Conservation (phyloP, 1,140 invertebrate species). For the Drosophila ogumai region DNA sequence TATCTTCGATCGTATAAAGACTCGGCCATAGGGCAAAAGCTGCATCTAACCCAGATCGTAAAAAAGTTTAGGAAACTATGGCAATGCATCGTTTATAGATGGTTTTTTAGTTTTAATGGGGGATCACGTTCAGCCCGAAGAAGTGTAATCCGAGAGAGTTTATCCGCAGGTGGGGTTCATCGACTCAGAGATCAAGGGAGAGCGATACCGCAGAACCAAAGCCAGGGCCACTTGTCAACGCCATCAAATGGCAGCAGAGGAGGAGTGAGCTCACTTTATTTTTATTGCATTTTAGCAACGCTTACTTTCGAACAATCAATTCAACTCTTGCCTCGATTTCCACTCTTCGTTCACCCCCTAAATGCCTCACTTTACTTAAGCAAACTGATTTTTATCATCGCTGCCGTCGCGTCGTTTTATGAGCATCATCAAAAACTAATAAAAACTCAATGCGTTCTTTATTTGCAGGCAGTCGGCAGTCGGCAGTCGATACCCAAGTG, state of each 20-base stretch:
- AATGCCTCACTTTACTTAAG: slow-evolving; percentile 80
- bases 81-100: slow-evolving; percentile 1
- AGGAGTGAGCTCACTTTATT: slow-evolving; percentile 48
- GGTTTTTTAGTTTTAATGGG: slow-evolving; percentile 2
- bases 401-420: slow-evolving; percentile 78
- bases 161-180: slow-evolving; percentile 22
- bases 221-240: slow-evolving; percentile 47
- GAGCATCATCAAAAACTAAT: slow-evolving; percentile 83
- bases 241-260: slow-evolving; percentile 49
- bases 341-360: slow-evolving; percentile 14
- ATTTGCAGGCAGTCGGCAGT: slow-evolving; percentile 69
- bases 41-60: slow-evolving; percentile 12
- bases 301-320: slow-evolving; percentile 71
- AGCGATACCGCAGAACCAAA: slow-evolving; percentile 3
- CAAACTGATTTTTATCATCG: slow-evolving; percentile 82
- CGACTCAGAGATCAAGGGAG: slow-evolving; percentile 7
- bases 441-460: slow-evolving; percentile 83
- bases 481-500: slow-evolving; percentile 31
- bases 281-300: slow-evolving; percentile 75
- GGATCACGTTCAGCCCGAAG: neutral
- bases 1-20: slow-evolving; percentile 6
- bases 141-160: slow-evolving; percentile 6
- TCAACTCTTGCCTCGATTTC: slow-evolving; percentile 36
- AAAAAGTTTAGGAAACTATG: slow-evolving; percentile 17
- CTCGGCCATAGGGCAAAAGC: slow-evolving; percentile 3